Evolutionary conservation across 2,113 vertebrate genomes (phyloP), one percentile per base, ranked within the genome.

Genomic region (Platichthys stellatus): DNA sequence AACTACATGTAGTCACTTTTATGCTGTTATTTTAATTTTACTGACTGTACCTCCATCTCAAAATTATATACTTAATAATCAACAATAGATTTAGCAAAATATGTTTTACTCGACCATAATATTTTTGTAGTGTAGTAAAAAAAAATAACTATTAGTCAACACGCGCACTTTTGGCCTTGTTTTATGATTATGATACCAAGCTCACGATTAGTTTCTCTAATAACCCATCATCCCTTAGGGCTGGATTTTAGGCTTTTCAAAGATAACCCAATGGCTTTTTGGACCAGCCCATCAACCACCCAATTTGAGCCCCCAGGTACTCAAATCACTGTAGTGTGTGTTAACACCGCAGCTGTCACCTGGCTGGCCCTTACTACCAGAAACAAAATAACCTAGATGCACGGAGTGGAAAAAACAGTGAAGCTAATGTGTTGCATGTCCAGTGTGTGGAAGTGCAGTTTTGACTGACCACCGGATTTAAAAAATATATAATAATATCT

Each of bases 191-290:
- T 83, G 64, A 78, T 58, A 45, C 66, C 20, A 85, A 74, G 69
- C 84, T 91, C 83, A 74, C 69, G 73, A 86, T 78, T 92, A 86
- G 88, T 92, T 84, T 91, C 69, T 90, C 86, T 89, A 90, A 92
- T 82, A 82, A 87, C 69, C 76, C 89, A 89, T 96, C 96, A 93
- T 96, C 95, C 97, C 97, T 92, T 96, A 99, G 98, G 97, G 87
- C 95, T 98, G 98, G 97, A 99, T 95, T 98, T 99, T 99, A 99
- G 93, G 92, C 97, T 98, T 96, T 99, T 99, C 97, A 98, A 99
- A 96, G 96, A 97, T 99, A 99, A 99, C 92, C 97, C 97, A 92
- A 96, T 97, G 97, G 97, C 96, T 86, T 99, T 99, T 98, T 99
- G 98, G 98, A 98, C 96, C 94, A 96, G 94, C 92, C 89, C 95